These are phyloP conservation scores for Hemiscyllium ocellatum DNA, from an alignment of 2,113 vertebrate species.

Conservation along the genomic window DNA sequence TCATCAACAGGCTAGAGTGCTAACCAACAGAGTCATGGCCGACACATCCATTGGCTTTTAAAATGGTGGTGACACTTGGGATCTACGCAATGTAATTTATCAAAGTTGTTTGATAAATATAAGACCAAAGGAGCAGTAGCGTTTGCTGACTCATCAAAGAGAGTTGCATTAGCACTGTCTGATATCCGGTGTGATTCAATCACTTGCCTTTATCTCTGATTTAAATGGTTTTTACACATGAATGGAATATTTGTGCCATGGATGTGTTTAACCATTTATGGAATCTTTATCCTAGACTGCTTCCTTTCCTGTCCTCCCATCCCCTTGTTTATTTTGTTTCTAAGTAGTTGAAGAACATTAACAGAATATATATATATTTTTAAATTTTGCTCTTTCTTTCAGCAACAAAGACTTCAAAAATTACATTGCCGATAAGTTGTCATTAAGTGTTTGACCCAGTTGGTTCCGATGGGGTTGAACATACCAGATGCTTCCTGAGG, in stretches of 20 bases:
- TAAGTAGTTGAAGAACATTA: background rate
- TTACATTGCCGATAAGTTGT: background rate
- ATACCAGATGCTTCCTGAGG: background rate
- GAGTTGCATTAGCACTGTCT: background rate
- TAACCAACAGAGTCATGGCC: background rate
- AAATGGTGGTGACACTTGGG: background rate
- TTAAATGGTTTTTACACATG: background rate
- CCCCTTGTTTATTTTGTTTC: background rate
- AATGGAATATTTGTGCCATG: background rate
- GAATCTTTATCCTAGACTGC: background rate
- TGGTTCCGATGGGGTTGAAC: background rate
- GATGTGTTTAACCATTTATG: background rate
- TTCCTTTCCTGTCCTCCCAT: background rate
- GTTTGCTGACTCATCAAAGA: background rate
- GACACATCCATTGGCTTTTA: background rate
- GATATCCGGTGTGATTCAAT: background rate
- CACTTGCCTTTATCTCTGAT: background rate
- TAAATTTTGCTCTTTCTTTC: background rate
- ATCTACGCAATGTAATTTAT: background rate
- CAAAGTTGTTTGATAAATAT: background rate
- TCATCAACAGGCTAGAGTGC: background rate
- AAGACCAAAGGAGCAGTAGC: background rate
- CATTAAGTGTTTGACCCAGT: background rate
- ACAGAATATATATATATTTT: background rate
- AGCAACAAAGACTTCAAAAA: background rate